These are phyloP conservation scores for Leucophenga maculata DNA, from an alignment of 2,888 invertebrate genomes.

Conservation along the genomic window DNA sequence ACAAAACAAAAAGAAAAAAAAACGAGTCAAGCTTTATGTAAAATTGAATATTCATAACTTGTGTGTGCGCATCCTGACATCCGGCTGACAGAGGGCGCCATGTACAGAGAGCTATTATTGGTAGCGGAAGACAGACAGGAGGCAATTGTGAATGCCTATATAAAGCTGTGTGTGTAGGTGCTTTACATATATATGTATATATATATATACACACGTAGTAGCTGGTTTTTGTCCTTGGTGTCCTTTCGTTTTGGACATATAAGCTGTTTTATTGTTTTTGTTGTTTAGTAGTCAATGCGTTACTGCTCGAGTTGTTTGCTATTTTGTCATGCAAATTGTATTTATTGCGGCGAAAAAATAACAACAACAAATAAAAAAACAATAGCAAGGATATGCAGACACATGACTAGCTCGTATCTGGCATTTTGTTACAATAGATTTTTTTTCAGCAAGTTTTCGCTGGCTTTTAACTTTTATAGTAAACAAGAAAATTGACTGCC, in stretches of 20 bases:
- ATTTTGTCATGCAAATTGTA: conserved; percentile 65
- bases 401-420: conserved; percentile 42
- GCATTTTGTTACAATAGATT: conserved; percentile 57
- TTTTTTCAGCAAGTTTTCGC: conserved; percentile 32
- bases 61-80: conserved; percentile 30
- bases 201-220: neutral
- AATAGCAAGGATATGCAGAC: conserved; percentile 25
- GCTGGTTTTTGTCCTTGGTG: conserved; percentile 4
- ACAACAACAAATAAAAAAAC: conserved; percentile 38
- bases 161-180: neutral
- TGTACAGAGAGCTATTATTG: neutral
- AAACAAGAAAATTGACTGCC: conserved; percentile 62
- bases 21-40: conserved; percentile 65
- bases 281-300: neutral
- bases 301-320: conserved; percentile 54
- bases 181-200: too few relatives aligned
- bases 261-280: neutral
- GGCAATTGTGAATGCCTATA: neutral
- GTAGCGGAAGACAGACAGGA: neutral
- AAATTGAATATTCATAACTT: conserved; percentile 64
- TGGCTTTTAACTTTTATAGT: neutral
- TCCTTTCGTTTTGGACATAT: neutral
- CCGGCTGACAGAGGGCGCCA: neutral
- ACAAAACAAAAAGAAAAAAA: conserved; percentile 41
- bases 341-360: conserved; percentile 61